A percentile compares a stretch with the other conserved stretches of the same genome.
Evolutionary conservation across 1,140 invertebrate species (phyloP).

Genomic region (Proales similis): DNA sequence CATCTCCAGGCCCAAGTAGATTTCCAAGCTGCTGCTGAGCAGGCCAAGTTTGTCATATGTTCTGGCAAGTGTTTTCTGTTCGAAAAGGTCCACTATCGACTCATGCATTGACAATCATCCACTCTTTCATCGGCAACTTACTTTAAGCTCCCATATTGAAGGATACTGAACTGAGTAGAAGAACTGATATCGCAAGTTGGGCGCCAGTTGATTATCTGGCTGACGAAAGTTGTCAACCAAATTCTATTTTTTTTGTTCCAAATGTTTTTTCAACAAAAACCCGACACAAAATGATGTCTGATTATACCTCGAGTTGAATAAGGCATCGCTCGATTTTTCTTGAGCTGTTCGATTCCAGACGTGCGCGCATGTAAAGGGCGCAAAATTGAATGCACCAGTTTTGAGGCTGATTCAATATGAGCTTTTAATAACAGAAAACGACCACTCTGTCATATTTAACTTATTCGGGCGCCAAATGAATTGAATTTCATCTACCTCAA

Average conservation of each 20-base stretch:
- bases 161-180: conserved; percentile 31
- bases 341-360: conserved; percentile 66
- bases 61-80: conserved; percentile 64
- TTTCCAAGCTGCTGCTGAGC: conserved; percentile 73
- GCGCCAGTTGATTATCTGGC: conserved; percentile 7
- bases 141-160: conserved; percentile 22
- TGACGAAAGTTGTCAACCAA: conserved; percentile 37
- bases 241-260: not conserved
- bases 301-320: conserved; percentile 64
- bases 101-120: not conserved
- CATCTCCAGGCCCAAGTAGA: conserved; percentile 69
- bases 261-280: not conserved
- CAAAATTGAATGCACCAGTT: conserved; percentile 63
- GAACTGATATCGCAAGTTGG: conserved; percentile 22
- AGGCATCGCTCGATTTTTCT: conserved; percentile 76
- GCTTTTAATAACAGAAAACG: conserved; percentile 41
- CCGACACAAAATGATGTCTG: not conserved
- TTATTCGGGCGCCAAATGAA: no score
- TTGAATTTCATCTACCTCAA: conserved; percentile 17
- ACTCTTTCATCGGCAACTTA: not conserved
- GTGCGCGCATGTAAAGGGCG: conserved; percentile 65
- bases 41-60: conserved; percentile 70
- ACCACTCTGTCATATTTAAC: not conserved
- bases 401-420: conserved; percentile 48
- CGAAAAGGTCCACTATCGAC: not conserved